Evolutionary conservation across 2,888 invertebrate species (phyloP).

Genomic region (Amphipyra berbera): DNA sequence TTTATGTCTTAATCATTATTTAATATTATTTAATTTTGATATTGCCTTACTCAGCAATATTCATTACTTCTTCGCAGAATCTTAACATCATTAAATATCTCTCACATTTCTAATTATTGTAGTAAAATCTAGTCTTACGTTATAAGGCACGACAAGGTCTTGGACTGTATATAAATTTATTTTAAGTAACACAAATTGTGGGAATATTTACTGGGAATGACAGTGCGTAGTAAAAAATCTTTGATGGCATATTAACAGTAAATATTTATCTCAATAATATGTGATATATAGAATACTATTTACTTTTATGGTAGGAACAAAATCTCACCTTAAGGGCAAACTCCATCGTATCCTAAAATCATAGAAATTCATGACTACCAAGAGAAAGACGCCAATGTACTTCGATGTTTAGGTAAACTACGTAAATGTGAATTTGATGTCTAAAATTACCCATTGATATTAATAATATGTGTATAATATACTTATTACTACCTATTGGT

Average conservation of each 20-base stretch:
- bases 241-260: constrained; percentile 71
- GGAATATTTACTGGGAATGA: constrained; percentile 77
- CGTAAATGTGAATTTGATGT: constrained; percentile 77
- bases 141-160: constrained; percentile 84
- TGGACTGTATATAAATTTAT: constrained; percentile 84
- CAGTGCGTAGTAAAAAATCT: constrained; percentile 49
- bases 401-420: constrained; percentile 74
- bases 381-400: constrained; percentile 76
- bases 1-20: constrained; percentile 65
- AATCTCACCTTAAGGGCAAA: constrained; percentile 80
- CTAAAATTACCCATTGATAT: constrained; percentile 73
- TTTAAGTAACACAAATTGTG: constrained; percentile 79
- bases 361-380: constrained; percentile 65
- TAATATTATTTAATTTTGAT: constrained; percentile 67
- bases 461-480: constrained; percentile 63
- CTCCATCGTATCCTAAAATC: constrained; percentile 66
- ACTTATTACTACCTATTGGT: constrained; percentile 65
- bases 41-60: constrained; percentile 71
- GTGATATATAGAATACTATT: constrained; percentile 86
- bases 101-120: constrained; percentile 81
- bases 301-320: constrained; percentile 77
- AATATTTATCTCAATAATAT: constrained; percentile 82
- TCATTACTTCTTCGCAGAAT: constrained; percentile 64
- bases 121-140: constrained; percentile 89
- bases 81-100: constrained; percentile 71